Evolutionary conservation across 2,113 vertebrate species (phyloP).

Genomic region (Shinisaurus crocodilurus): DNA sequence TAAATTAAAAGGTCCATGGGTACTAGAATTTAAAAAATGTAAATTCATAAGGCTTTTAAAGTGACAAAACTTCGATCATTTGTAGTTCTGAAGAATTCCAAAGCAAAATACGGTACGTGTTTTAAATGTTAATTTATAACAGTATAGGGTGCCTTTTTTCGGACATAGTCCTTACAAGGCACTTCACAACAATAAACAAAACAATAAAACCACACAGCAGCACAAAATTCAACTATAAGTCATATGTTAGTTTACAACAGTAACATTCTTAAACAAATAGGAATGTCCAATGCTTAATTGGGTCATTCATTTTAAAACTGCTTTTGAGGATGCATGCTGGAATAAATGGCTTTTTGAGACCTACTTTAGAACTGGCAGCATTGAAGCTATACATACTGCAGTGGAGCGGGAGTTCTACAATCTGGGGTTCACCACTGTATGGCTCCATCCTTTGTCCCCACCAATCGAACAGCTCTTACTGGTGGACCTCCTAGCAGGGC

Average conservation of each 20-base stretch:
- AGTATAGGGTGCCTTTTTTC: too few relatives aligned
- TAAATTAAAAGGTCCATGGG: slow-evolving; percentile 63
- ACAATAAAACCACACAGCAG: background rate
- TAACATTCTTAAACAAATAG: background rate
- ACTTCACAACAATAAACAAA: background rate
- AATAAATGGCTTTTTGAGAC: background rate
- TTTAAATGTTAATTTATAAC: background rate
- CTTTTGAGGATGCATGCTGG: background rate
- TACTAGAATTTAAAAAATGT: slow-evolving; percentile 70
- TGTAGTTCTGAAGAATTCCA: slow-evolving; percentile 52
- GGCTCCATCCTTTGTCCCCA: too few relatives aligned
- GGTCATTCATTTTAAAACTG: background rate
- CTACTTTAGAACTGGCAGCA: background rate
- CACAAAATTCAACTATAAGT: background rate
- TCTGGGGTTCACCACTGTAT: background rate
- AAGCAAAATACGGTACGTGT: background rate
- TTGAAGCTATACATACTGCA: background rate
- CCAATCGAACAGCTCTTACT: background rate
- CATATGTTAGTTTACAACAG: background rate
- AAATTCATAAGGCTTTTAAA: slow-evolving; percentile 65
- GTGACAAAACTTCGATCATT: slow-evolving; percentile 63
- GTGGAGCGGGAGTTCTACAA: background rate
- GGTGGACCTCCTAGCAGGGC: background rate
- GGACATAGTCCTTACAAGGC: background rate
- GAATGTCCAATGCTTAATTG: too few relatives aligned